phyloP scores from a whole-genome alignment of 2,888 invertebrate species.

The Artemia sinica region DNA sequence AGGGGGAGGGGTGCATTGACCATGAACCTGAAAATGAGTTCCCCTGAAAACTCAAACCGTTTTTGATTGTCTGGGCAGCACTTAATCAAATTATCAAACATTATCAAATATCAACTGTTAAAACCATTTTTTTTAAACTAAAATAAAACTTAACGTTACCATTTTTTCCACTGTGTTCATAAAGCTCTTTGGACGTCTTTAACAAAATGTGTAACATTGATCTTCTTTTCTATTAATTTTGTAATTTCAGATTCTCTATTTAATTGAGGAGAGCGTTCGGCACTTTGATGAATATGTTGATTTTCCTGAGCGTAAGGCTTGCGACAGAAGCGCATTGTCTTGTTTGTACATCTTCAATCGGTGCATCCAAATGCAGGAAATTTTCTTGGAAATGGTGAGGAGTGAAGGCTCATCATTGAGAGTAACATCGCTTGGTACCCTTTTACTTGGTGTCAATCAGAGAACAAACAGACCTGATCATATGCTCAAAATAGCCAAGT shows the following conservation, averaged over 20 bases:
- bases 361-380: constrained; percentile 28
- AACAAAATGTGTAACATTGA: constrained; percentile 20
- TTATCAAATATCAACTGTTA: no score
- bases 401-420: constrained; percentile 31
- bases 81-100: no score
- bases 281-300: constrained; percentile 50
- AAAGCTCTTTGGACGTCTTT: no score
- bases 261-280: constrained; percentile 56
- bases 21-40: no score
- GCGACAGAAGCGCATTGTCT: constrained; percentile 52
- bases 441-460: constrained; percentile 59
- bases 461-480: constrained; percentile 59
- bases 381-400: constrained; percentile 20
- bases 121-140: no score
- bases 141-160: no score
- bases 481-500: constrained; percentile 53
- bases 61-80: no score
- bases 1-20: no score
- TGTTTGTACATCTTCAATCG: constrained; percentile 57
- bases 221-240: constrained; percentile 52
- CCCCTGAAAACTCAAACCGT: no score
- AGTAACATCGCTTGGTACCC: constrained; percentile 45
- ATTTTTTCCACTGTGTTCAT: no score
- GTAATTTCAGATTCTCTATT: constrained; percentile 40
- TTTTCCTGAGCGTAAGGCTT: constrained; percentile 45